Evolutionary conservation across 2,797 vertebrate genomes (phyloP).

Genomic region (Helostoma temminkii): DNA sequence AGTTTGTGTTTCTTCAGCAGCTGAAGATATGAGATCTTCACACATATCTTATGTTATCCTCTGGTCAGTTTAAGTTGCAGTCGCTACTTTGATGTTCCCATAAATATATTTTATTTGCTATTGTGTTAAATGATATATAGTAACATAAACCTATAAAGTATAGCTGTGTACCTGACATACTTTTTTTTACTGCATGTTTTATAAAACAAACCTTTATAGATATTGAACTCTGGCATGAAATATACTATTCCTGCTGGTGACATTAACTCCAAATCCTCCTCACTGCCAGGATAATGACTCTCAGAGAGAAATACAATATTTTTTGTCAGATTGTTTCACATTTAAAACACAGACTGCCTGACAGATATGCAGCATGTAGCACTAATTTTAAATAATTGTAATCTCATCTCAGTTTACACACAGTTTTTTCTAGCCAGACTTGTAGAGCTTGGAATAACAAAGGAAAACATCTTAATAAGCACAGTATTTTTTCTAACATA

Average conservation of each 20-base stretch:
- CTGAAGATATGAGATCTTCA: background rate
- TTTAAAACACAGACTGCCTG: slow-evolving; percentile 4
- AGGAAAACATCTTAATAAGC: background rate
- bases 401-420: background rate
- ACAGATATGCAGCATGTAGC: slow-evolving; percentile 5
- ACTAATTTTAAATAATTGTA: slow-evolving; percentile 1
- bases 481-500: slow-evolving; percentile 31
- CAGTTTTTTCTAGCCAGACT: slow-evolving; percentile 25
- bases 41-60: slow-evolving; percentile 19
- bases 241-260: slow-evolving; percentile 2
- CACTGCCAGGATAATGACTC: background rate
- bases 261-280: background rate
- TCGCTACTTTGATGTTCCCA: slow-evolving; percentile 42
- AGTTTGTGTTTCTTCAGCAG: slow-evolving; percentile 5
- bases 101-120: slow-evolving; percentile 30
- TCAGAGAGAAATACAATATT: background rate
- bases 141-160: slow-evolving; percentile 40
- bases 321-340: background rate
- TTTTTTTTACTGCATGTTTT: slow-evolving; percentile 30
- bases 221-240: slow-evolving; percentile 6
- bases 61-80: slow-evolving; percentile 20
- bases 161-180: slow-evolving; percentile 13
- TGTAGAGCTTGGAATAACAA: slow-evolving; percentile 14
- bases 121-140: slow-evolving; percentile 43
- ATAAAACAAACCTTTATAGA: slow-evolving; percentile 65